These are phyloP conservation scores for Onychomys leucogaster DNA, from an alignment of 2,797 vertebrate genomes.

Conservation along the genomic window DNA sequence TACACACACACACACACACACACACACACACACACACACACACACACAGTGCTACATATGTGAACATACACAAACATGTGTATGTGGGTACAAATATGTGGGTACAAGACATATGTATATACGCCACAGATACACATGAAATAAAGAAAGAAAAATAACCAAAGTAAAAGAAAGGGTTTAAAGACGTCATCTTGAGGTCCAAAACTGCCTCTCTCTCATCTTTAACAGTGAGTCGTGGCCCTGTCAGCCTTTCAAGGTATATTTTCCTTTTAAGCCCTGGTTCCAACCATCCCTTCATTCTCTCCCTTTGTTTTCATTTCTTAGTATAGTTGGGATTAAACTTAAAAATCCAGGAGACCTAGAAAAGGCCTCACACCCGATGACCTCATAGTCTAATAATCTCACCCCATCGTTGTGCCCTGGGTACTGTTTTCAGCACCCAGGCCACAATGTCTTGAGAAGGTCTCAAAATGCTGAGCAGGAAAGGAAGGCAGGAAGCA, in stretches of 20 bases:
- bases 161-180: background rate
- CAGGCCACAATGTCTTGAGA: background rate
- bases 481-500: background rate
- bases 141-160: background rate
- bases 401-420: background rate
- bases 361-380: background rate
- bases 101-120: background rate
- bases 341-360: background rate
- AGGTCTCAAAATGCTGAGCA: background rate
- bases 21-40: background rate
- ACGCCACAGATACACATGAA: background rate
- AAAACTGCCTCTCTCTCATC: background rate
- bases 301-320: background rate
- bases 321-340: background rate
- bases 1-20: background rate
- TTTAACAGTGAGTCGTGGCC: background rate
- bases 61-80: background rate
- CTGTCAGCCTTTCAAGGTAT: background rate
- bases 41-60: no score
- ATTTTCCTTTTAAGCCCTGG: background rate
- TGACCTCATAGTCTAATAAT: background rate
- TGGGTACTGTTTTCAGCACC: background rate
- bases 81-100: no score
- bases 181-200: background rate
- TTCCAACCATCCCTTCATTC: background rate